phyloP scores from a whole-genome alignment of 1,140 invertebrate species.

The Thalassaphorura encarpata region DNA sequence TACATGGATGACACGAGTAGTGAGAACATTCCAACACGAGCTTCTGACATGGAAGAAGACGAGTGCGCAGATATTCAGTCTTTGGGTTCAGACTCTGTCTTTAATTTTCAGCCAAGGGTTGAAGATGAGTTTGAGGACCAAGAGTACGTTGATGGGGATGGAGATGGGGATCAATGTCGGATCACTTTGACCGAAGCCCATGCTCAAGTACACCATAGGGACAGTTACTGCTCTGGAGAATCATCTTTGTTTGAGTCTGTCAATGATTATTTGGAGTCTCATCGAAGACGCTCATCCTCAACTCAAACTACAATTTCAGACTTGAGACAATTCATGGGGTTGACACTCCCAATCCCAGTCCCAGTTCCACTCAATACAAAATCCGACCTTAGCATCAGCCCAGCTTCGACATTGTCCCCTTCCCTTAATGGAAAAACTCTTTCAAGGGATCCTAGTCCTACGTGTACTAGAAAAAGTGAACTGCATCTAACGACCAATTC shows the following conservation, averaged over 20 bases:
- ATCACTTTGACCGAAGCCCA: conserved; percentile 16
- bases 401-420: too few relatives aligned
- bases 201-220: conserved; percentile 28
- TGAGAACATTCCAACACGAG: conserved; percentile 31
- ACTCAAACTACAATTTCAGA: conserved; percentile 30
- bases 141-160: conserved; percentile 13
- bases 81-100: conserved; percentile 31
- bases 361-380: too few relatives aligned
- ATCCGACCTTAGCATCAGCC: too few relatives aligned
- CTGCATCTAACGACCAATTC: too few relatives aligned
- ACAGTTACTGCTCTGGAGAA: conserved; percentile 21
- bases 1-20: conserved; percentile 32
- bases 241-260: conserved; percentile 22
- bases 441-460: too few relatives aligned
- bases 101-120: conserved; percentile 5
- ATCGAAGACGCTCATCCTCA: conserved; percentile 20
- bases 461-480: too few relatives aligned
- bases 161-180: conserved; percentile 18
- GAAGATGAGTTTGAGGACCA: background rate
- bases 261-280: conserved; percentile 29
- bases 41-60: conserved; percentile 22
- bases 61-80: conserved; percentile 22
- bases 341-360: too few relatives aligned
- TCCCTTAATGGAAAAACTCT: too few relatives aligned
- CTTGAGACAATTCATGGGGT: conserved; percentile 21